A percentile compares a stretch with the other conserved stretches of the same genome.
These are phyloP conservation scores for Stichopus chloronotus DNA, from an alignment of 35 echinoderm and acorn worm species.

Conservation along the genomic window DNA sequence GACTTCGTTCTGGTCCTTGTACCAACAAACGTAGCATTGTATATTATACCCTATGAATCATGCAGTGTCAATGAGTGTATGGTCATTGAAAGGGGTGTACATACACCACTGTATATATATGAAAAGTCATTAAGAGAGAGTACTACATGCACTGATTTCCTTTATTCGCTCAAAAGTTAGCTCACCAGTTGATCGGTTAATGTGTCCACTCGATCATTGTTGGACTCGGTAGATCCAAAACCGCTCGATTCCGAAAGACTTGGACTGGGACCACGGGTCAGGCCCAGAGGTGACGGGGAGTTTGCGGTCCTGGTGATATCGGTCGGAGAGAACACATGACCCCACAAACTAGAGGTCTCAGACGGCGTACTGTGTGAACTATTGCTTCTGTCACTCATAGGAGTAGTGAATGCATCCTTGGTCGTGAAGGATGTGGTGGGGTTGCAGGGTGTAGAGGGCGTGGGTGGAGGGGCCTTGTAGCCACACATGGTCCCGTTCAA, in stretches of 20 bases:
- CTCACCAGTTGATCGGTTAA: conserved; percentile 72
- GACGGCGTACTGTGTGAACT: conserved; percentile 64
- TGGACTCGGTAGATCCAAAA: conserved; percentile 82
- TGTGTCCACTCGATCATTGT: conserved; percentile 49
- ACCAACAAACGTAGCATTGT: too few relatives aligned
- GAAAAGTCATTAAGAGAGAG: too few relatives aligned
- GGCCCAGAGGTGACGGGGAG: conserved; percentile 28
- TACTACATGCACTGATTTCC: too few relatives aligned
- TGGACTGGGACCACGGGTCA: conserved; percentile 75
- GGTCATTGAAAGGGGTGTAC: too few relatives aligned
- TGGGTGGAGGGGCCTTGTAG: conserved; percentile 50
- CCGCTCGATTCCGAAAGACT: conserved; percentile 94
- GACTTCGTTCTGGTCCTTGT: too few relatives aligned
- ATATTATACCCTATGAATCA: too few relatives aligned
- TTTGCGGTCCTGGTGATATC: conserved; percentile 27
- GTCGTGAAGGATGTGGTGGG: background rate
- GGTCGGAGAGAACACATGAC: conserved; percentile 81
- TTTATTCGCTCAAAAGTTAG: background rate
- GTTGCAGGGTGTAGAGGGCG: conserved; percentile 1
- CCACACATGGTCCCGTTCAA: conserved; percentile 72
- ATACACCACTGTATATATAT: too few relatives aligned
- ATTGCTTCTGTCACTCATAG: conserved; percentile 3
- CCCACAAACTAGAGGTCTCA: conserved; percentile 81
- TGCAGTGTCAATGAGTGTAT: too few relatives aligned
- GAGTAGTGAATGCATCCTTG: conserved; percentile 19